phyloP scores from a whole-genome alignment of 2,888 invertebrate genomes.

The Eristalis intricaria region DNA sequence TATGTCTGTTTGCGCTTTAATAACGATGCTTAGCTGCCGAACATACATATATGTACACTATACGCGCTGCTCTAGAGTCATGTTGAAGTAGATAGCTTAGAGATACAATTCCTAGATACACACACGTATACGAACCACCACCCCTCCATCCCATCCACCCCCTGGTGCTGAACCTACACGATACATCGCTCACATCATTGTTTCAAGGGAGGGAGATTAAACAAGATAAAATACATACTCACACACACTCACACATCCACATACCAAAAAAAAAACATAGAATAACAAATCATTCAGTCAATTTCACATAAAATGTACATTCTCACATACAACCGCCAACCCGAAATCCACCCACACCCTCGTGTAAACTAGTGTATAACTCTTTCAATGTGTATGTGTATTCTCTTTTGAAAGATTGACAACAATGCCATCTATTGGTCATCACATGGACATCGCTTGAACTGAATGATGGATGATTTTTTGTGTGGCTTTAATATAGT shows the following conservation, averaged over 20 bases:
- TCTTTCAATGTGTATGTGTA: conserved; percentile 48
- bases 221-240: conserved; percentile 46
- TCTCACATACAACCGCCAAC: neutral
- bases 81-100: conserved; percentile 57
- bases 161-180: neutral
- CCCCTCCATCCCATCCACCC: neutral
- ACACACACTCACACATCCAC: neutral
- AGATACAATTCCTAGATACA: conserved; percentile 53
- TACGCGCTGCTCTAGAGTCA: conserved; percentile 51
- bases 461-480: conserved; percentile 70
- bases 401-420: conserved; percentile 70
- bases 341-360: neutral
- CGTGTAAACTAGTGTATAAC: conserved; percentile 2
- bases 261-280: conserved; percentile 11
- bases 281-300: conserved; percentile 52
- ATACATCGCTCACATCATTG: neutral
- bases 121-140: neutral
- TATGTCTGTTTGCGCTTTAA: conserved; percentile 70
- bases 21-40: conserved; percentile 53
- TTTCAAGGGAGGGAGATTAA: neutral
- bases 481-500: conserved; percentile 68
- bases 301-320: conserved; percentile 40
- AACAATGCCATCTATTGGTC: conserved; percentile 71
- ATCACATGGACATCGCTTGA: conserved; percentile 71
- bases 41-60: conserved; percentile 19